phyloP scores from a whole-genome alignment of 2,797 vertebrate species.

The Diplodus puntazzo region DNA sequence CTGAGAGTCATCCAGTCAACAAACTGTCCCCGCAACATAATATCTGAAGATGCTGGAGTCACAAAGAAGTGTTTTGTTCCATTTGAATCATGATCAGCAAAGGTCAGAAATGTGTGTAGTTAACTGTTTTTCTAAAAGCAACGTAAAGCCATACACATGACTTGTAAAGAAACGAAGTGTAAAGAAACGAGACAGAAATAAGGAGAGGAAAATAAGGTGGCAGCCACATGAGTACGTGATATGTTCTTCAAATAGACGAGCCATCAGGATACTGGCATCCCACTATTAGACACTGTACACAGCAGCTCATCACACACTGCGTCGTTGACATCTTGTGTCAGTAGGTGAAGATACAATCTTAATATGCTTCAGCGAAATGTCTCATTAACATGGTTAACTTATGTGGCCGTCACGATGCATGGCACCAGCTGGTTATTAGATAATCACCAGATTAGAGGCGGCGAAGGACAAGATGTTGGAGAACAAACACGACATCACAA shows the following conservation, averaged over 20 bases:
- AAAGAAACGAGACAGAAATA: not conserved
- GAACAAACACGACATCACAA: conserved; percentile 16
- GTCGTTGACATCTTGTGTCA: conserved; percentile 55
- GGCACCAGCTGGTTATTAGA: conserved; percentile 50
- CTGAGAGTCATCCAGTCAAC: too few species aligned
- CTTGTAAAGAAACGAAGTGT: not conserved
- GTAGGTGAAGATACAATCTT: conserved; percentile 59
- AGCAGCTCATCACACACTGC: conserved; percentile 31
- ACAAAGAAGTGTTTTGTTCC: not conserved
- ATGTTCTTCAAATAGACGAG: conserved; percentile 42
- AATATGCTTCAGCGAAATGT: conserved; percentile 62
- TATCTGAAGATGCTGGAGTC: not conserved
- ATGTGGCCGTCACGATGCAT: conserved; percentile 25
- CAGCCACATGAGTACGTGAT: conserved; percentile 11
- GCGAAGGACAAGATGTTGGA: conserved; percentile 18
- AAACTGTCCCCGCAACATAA: not conserved
- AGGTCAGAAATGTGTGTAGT: not conserved
- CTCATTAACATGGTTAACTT: conserved; percentile 69
- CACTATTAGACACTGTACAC: conserved; percentile 46
- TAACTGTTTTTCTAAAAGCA: not conserved
- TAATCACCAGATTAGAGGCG: conserved; percentile 57
- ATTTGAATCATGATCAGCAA: conserved; percentile 1
- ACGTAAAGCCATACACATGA: not conserved
- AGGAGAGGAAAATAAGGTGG: not conserved
- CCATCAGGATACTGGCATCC: conserved; percentile 17